Conservation (phyloP, 2,797 vertebrate genomes). For the Spheniscus humboldti region DNA sequence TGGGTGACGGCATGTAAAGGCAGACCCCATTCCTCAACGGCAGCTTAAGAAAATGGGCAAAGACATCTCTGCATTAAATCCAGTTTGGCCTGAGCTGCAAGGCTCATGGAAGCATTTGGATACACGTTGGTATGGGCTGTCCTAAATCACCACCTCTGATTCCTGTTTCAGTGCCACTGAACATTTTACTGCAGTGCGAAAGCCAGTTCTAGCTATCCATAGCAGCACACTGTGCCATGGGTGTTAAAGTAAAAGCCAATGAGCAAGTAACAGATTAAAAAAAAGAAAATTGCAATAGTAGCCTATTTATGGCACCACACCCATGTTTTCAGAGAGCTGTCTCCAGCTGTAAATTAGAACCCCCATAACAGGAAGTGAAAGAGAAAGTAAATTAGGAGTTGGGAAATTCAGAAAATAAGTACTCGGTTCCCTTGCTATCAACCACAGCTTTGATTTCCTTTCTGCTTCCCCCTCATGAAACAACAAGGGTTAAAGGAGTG, state of each 20-base stretch:
- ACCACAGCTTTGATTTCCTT: background rate
- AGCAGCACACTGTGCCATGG: background rate
- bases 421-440: background rate
- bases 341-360: background rate
- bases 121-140: background rate
- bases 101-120: background rate
- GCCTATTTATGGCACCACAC: background rate
- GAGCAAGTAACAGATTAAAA: background rate
- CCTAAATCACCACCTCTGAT: background rate
- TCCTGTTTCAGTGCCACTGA: background rate
- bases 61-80: background rate
- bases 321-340: fast-evolving
- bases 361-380: background rate
- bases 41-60: background rate
- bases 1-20: background rate
- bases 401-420: background rate
- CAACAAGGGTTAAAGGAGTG: background rate
- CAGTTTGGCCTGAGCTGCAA: background rate
- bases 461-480: background rate
- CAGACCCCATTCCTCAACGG: background rate
- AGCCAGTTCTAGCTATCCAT: background rate
- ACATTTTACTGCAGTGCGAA: background rate
- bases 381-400: background rate
- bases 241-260: fast-evolving
- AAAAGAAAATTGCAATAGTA: background rate